These are phyloP conservation scores for Rhinichthys osculus DNA, from an alignment of 2,797 vertebrate genomes.

Conservation along the genomic window DNA sequence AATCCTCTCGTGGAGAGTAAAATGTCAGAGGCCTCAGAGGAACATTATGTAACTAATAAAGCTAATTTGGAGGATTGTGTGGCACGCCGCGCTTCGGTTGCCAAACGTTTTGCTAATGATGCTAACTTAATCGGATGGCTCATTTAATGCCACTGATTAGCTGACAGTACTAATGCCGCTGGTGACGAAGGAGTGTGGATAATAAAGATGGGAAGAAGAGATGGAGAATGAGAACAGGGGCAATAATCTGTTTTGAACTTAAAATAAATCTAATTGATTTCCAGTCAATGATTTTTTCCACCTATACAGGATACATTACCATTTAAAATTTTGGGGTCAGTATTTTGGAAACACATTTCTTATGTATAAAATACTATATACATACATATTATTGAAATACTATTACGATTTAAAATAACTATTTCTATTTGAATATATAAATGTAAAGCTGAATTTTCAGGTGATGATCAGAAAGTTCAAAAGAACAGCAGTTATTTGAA, in stretches of 20 bases:
- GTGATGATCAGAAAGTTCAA: background rate
- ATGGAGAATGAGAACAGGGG: background rate
- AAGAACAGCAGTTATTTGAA: background rate
- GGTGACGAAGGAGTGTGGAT: conserved; percentile 5
- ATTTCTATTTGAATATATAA: background rate
- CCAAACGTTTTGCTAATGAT: conserved; percentile 70
- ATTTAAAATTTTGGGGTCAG: too few species aligned
- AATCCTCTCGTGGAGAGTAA: conserved; percentile 59
- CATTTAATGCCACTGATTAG: conserved; percentile 68
- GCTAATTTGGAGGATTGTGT: conserved; percentile 66
- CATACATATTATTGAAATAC: background rate
- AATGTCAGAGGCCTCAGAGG: conserved; percentile 49
- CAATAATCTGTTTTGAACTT: background rate
- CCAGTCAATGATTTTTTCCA: background rate
- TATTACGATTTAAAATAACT: background rate
- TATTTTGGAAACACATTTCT: background rate
- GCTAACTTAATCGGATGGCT: conserved; percentile 71
- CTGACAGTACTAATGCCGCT: conserved; percentile 48
- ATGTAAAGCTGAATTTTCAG: background rate
- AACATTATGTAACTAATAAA: conserved; percentile 64
- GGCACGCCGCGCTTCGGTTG: conserved; percentile 51
- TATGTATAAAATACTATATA: too few species aligned
- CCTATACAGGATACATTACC: too few species aligned
- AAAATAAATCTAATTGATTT: background rate
- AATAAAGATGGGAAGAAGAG: conserved; percentile 27